Evolutionary conservation across 1,140 invertebrate genomes (phyloP), one percentile per base, ranked within the genome.

Genomic region (Nymphalis io): DNA sequence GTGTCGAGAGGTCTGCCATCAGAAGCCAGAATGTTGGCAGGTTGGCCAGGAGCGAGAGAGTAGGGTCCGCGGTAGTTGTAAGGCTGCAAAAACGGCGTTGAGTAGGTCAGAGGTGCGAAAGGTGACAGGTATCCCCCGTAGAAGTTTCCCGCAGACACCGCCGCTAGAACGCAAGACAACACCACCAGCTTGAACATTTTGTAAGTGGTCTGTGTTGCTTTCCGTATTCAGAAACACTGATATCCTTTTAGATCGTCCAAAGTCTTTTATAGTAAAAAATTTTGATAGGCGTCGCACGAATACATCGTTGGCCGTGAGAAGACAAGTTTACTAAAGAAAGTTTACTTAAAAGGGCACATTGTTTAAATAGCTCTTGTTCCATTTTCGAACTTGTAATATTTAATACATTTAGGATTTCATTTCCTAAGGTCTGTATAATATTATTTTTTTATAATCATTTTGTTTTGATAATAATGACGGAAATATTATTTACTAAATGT

Each of bases 111-210:
- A 16, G 68, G 60, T 38, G 68, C 44, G 15, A 33, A 42, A 11
- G 63, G 11, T 13, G 40, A 20, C 8, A 64, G 6, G 44, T 60
- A 71, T 3, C 58, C 70, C 16, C 11, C 83, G 44, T 81, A 48
- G 12, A 51, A 0, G 12, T n/a, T n/a, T n/a, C 20, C 42, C 10
- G 62, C 62, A 1, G 68, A 55, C 13, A 57, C 44, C 57, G 38
- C 68, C 42, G 61, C 44, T 23, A 71, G 58, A 15, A 93, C 73
- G 82, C 89, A 92, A 72, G 91, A 90, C 87, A 93, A 93, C 88
- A 93, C 92, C 89, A 93, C 93, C 90, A 93, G 85, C 82, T 93
- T 93, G 77, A 85, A 80, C 84, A 90, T 92, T 72, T 80, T 87
- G 83, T 73, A 76, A 83, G 80, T 86, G 88, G 89, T 91, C 87